Percentiles rank a stretch among this genome's conserved stretches.
phyloP scores from a whole-genome alignment of 1,140 invertebrate species.

The Trachymyrmex septentrionalis region DNA sequence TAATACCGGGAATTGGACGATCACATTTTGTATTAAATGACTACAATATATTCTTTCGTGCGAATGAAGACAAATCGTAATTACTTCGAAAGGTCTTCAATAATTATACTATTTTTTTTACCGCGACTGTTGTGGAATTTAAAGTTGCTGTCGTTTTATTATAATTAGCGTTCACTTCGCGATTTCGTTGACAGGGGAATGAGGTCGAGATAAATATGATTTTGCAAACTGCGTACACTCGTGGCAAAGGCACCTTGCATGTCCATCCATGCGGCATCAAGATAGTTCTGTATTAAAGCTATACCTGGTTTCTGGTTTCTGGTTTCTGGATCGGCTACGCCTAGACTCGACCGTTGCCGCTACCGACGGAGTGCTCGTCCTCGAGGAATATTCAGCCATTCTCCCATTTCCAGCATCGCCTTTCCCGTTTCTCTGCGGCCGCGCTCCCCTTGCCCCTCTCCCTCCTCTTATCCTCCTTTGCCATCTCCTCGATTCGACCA shows the following conservation, averaged over 20 bases:
- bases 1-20: conserved; percentile 9
- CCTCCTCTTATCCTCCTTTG: conserved; percentile 67
- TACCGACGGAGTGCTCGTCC: conserved; percentile 72
- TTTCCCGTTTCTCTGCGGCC: conserved; percentile 75
- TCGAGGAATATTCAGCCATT: conserved; percentile 83
- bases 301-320: conserved; percentile 77
- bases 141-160: conserved; percentile 1
- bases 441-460: conserved; percentile 45
- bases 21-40: neutral
- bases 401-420: conserved; percentile 70
- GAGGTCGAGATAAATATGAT: conserved; percentile 54
- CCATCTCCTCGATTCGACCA: conserved; percentile 75
- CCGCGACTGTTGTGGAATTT: neutral
- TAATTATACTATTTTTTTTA: neutral
- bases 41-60: neutral
- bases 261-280: conserved; percentile 68
- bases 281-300: conserved; percentile 81
- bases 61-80: neutral
- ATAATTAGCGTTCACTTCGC: neutral
- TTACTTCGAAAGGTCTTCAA: neutral
- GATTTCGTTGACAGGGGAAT: neutral
- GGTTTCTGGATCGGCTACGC: conserved; percentile 78
- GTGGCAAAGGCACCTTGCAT: conserved; percentile 54
- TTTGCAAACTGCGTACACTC: conserved; percentile 40
- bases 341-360: conserved; percentile 72